Conservation (phyloP, 2,797 vertebrate genomes). For the Sus cebifrons region DNA sequence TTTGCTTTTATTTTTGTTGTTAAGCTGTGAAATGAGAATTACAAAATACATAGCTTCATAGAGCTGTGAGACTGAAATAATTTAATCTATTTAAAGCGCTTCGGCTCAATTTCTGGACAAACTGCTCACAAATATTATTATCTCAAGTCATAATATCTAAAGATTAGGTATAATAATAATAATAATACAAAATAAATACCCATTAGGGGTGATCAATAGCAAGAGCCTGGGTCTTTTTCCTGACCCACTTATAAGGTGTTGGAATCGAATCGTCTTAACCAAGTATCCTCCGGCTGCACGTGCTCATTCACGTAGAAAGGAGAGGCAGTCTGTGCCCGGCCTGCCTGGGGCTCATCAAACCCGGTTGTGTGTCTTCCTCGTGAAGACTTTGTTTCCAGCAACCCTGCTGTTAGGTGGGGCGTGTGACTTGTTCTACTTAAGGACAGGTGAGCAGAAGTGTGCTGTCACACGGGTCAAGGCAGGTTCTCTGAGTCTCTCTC, state of each 20-base stretch:
- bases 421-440: background rate
- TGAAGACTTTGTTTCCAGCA: background rate
- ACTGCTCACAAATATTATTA: background rate
- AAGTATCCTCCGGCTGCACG: background rate
- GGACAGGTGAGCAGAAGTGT: background rate
- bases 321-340: background rate
- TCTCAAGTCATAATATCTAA: background rate
- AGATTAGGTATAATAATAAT: background rate
- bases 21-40: constrained; percentile 37
- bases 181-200: background rate
- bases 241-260: background rate
- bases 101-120: background rate
- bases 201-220: background rate
- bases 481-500: background rate
- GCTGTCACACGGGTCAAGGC: background rate
- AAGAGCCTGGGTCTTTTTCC: background rate
- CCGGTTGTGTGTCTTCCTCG: background rate
- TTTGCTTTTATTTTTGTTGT: constrained; percentile 31
- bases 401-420: background rate
- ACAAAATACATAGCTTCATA: background rate
- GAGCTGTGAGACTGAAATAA: background rate
- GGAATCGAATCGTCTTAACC: background rate
- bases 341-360: background rate
- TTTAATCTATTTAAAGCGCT: background rate
- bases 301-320: background rate